Percentiles rank a stretch among this genome's conserved stretches.
phyloP scores from a whole-genome alignment of 2,113 vertebrate species.

The Rhegmatorhina hoffmannsi region DNA sequence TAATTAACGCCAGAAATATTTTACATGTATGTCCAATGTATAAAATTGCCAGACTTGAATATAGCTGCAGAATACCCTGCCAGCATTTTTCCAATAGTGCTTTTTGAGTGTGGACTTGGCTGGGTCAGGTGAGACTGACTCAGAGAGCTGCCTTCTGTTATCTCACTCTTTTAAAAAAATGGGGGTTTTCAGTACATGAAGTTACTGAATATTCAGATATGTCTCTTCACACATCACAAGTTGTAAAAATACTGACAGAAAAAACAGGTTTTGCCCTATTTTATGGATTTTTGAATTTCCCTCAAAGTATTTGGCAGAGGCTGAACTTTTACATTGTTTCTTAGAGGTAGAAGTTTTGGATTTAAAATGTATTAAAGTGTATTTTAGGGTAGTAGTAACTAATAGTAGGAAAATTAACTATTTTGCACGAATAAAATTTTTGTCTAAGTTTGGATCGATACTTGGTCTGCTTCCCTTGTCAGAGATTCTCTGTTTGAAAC shows the following conservation, averaged over 20 bases:
- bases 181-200: not conserved
- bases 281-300: not conserved
- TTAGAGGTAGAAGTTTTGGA: not conserved
- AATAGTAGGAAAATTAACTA: not conserved
- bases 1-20: not conserved
- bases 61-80: not conserved
- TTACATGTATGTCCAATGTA: not conserved
- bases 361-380: not conserved
- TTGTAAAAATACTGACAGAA: not conserved
- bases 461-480: not conserved
- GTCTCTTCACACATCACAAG: not conserved
- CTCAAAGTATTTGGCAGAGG: not conserved
- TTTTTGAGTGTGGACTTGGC: not conserved
- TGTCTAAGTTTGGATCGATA: not conserved
- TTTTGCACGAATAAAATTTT: not conserved
- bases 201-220: not conserved
- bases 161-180: not conserved
- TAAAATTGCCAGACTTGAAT: not conserved
- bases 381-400: not conserved
- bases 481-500: not conserved
- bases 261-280: not conserved
- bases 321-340: not conserved
- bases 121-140: slow-evolving; percentile 17
- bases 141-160: slow-evolving; percentile 29
- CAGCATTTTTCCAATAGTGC: not conserved